Percentiles rank a stretch among this genome's conserved stretches.
These are phyloP conservation scores for Nymphalis io DNA, from an alignment of 1,140 invertebrate genomes.

Conservation along the genomic window DNA sequence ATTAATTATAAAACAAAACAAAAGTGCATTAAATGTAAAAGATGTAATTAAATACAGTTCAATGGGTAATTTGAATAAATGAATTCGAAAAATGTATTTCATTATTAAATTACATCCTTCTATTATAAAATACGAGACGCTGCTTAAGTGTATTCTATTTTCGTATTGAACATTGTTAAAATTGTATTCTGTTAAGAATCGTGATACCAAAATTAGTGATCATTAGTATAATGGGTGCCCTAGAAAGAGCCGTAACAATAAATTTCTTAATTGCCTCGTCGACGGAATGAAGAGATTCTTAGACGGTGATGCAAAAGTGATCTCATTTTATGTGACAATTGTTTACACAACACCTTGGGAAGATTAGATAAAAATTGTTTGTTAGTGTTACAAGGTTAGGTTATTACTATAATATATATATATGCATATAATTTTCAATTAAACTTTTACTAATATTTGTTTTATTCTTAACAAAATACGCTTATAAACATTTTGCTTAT, in stretches of 20 bases:
- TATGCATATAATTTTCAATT: no score
- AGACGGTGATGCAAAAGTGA: conserved; percentile 68
- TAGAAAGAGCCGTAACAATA: conserved; percentile 70
- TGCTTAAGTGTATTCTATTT: conserved; percentile 13
- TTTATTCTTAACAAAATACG: no score
- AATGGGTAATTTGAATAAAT: conserved; percentile 7
- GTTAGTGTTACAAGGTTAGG: conserved; percentile 25
- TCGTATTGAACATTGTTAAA: conserved; percentile 22
- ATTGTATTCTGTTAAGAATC: conserved; percentile 43
- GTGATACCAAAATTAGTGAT: conserved; percentile 57
- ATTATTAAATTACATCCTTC: background rate
- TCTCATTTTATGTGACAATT: conserved; percentile 50
- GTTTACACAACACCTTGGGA: conserved; percentile 35
- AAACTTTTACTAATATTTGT: no score
- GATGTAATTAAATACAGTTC: conserved; percentile 10
- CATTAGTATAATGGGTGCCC: conserved; percentile 70
- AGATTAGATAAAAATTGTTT: conserved; percentile 36
- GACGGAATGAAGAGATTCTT: conserved; percentile 65
- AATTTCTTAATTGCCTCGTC: conserved; percentile 73
- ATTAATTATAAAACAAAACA: conserved; percentile 14
- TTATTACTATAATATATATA: background rate
- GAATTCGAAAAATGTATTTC: conserved; percentile 7
- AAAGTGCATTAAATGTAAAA: conserved; percentile 7
- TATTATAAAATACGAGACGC: conserved; percentile 1
- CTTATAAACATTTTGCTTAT: no score